Base-by-base conservation (phyloP, 2,797 vertebrate species). In the Hephaestus fuliginosus region DNA sequence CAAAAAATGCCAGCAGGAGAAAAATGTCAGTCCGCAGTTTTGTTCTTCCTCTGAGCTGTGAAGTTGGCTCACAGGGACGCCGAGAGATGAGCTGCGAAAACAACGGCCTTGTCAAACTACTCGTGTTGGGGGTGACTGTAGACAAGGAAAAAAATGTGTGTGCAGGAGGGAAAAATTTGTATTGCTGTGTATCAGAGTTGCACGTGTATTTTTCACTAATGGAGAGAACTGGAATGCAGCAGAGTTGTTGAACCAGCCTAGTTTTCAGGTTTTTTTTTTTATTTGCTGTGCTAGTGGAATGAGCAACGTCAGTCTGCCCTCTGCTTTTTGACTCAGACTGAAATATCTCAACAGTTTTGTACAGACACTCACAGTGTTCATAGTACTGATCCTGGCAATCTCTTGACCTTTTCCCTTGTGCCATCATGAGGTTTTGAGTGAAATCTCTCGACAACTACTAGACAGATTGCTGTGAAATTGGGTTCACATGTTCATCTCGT, bases 71-170 rank as follows among this genome's bases (percentile, higher is more conserved):
- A 74, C 74, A 76, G 55, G 9, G 69, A 82, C 58, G 33, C 63
- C 33, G 79, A 81, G 81, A 83, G 70, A 70, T 41, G 83, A 87
- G 80, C 76, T 65, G 81, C 66, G 85, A 66, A 87, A 63, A 88
- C 87, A 68, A 68, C 41, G 43, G 46, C 63, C n/a, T 33, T 77
- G 69, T 90, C 70, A 82, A 68, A 81, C 43, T 41, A 44, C 49
- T 74, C 73, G 25, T 49, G 72, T 79, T 33, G 63, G 1, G 28
- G 55, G 36, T 43, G 75, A 74, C 18, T 76, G 72, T 58, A 74
- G 74, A 65, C 52, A 17, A 36, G 58, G 17, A 58, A 39, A 51
- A 25, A 69, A 57, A 74, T 39, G 52, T 53, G 61, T 33, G 55
- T 53, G 55, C 8, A 53, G 48, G 33, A 51, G 17, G 33, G 28